phyloP scores from a whole-genome alignment of 1,140 invertebrate genomes.

The Amyelois transitella region DNA sequence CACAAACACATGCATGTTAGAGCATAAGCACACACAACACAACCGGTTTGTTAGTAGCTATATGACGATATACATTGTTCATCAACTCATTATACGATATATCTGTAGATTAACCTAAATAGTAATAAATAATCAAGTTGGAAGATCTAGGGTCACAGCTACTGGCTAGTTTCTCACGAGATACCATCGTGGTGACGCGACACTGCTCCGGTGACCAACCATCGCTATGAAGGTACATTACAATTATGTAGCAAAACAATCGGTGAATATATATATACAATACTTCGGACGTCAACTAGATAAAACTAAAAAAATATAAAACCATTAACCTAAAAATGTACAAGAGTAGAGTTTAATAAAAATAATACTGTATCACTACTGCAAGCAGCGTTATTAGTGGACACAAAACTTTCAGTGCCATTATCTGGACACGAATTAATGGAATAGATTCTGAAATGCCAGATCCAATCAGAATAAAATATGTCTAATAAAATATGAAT shows the following conservation, averaged over 20 bases:
- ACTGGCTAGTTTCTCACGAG: conserved; percentile 3
- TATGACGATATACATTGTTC: conserved; percentile 58
- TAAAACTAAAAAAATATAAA: conserved; percentile 49
- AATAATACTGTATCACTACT: conserved; percentile 73
- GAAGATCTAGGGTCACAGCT: conserved; percentile 36
- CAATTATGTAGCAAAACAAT: not conserved
- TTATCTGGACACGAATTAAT: not conserved
- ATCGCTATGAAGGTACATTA: not conserved
- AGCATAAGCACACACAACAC: conserved; percentile 71
- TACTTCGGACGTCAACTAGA: conserved; percentile 37
- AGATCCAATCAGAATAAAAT: not conserved
- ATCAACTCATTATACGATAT: conserved; percentile 50
- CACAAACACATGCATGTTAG: conserved; percentile 72
- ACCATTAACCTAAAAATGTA: conserved; percentile 59
- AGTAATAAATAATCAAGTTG: conserved; percentile 62
- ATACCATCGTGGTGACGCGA: not conserved
- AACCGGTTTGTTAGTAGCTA: conserved; percentile 71
- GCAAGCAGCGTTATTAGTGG: conserved; percentile 47
- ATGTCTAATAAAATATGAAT: not conserved
- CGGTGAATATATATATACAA: not conserved
- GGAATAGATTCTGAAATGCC: not conserved
- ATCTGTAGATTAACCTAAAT: conserved; percentile 52
- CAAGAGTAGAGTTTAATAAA: conserved; percentile 59
- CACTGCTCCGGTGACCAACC: not conserved
- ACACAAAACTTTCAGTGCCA: not conserved